Evolutionary conservation across 2,888 invertebrate genomes (phyloP).

Genomic region (Diadegma fenestrale): DNA sequence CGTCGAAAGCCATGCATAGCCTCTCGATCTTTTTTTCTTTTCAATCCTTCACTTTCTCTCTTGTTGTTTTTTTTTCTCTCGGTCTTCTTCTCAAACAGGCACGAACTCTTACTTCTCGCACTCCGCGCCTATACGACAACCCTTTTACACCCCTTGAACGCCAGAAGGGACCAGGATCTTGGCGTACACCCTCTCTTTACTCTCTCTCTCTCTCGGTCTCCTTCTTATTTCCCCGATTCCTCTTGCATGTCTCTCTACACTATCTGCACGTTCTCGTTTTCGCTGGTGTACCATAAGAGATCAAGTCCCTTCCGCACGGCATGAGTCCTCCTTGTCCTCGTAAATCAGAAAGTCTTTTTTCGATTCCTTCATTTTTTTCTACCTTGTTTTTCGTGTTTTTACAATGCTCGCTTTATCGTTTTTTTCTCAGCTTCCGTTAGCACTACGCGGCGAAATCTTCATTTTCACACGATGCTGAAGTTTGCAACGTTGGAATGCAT

Average conservation of each 20-base stretch:
- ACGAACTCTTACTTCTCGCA: conserved; percentile 49
- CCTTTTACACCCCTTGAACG: conserved; percentile 4
- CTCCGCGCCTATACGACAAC: conserved; percentile 16
- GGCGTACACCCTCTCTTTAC: neutral
- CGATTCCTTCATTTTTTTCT: neutral
- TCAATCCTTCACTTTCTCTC: conserved; percentile 25
- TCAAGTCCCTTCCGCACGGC: conserved; percentile 15
- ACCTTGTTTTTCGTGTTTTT: neutral
- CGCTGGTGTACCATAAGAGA: neutral
- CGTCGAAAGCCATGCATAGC: conserved; percentile 43
- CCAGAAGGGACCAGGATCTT: conserved; percentile 22
- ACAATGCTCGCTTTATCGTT: too few species aligned
- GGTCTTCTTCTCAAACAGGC: conserved; percentile 19
- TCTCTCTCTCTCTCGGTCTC: neutral
- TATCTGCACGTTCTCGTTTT: conserved; percentile 25
- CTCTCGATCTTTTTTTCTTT: conserved; percentile 65
- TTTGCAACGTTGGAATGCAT: too few species aligned
- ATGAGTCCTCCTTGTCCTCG: conserved; percentile 15
- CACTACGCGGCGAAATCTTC: too few species aligned
- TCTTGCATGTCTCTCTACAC: neutral
- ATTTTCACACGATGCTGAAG: too few species aligned
- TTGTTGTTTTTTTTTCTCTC: neutral
- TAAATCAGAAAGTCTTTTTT: neutral
- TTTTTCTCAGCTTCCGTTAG: too few species aligned
- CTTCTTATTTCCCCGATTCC: neutral